These are phyloP conservation scores for Pseudobourletiella spinata DNA, from an alignment of 1,140 invertebrate genomes.

Conservation along the genomic window DNA sequence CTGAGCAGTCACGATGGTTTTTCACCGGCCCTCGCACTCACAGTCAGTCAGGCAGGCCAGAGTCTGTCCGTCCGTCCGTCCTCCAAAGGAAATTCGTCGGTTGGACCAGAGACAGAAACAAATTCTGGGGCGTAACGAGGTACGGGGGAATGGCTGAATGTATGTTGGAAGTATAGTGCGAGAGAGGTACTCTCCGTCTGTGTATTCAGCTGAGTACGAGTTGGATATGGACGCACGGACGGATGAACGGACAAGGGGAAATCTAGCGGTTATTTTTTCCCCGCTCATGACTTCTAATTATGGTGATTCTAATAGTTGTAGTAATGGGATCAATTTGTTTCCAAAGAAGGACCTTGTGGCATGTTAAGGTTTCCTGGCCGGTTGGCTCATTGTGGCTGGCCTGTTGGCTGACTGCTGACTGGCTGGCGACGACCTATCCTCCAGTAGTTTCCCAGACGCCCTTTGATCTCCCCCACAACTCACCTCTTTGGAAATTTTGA, in stretches of 20 bases:
- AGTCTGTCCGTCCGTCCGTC: no score
- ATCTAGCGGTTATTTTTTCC: conserved; percentile 17
- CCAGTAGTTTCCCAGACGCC: no score
- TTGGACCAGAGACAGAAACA: conserved; percentile 14
- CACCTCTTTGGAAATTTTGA: no score
- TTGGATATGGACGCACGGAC: neutral
- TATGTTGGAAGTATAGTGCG: neutral
- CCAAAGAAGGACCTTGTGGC: conserved; percentile 10
- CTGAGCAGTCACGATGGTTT: no score
- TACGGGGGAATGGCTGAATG: neutral
- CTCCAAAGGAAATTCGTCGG: neutral
- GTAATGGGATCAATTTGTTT: conserved; percentile 29
- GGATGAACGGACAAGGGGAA: conserved; percentile 8
- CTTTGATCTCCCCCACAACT: no score
- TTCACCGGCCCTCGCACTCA: no score
- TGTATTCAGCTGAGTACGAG: neutral
- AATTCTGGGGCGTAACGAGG: conserved; percentile 23
- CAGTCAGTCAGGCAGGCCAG: no score
- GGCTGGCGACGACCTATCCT: no score
- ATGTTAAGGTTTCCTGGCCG: no score
- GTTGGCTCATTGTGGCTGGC: no score
- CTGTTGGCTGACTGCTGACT: no score
- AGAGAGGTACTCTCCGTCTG: neutral
- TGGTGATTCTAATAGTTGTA: conserved; percentile 24
- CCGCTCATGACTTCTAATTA: conserved; percentile 22